Percentiles rank a stretch among this genome's conserved stretches.
These are phyloP conservation scores for Danio tinwini DNA, from an alignment of 2,797 vertebrate genomes.

Conservation along the genomic window DNA sequence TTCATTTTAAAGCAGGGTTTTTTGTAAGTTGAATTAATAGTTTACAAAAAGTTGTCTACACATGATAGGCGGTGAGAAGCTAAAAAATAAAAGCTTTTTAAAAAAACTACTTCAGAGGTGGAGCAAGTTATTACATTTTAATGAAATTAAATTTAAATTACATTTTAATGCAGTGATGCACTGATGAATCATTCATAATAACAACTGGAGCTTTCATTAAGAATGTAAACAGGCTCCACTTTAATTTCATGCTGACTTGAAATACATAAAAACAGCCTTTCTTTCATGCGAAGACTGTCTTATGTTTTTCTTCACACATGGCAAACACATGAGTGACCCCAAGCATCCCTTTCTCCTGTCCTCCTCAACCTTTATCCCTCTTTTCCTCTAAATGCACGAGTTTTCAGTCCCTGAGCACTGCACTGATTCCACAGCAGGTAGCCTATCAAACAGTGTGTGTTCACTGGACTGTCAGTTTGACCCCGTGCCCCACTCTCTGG, in stretches of 20 bases:
- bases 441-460: constrained; percentile 50
- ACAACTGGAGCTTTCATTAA: neutral
- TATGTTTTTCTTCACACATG: constrained; percentile 61
- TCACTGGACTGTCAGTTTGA: constrained; percentile 45
- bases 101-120: neutral
- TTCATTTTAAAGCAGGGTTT: neutral
- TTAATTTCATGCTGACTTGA: neutral
- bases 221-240: neutral
- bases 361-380: constrained; percentile 30
- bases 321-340: constrained; percentile 67
- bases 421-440: constrained; percentile 50
- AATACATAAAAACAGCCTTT: constrained; percentile 25
- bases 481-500: constrained; percentile 37
- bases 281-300: neutral
- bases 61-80: too few relatives aligned
- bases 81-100: neutral
- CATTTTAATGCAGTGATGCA: neutral
- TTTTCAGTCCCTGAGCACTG: constrained; percentile 50
- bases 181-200: neutral
- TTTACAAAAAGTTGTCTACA: neutral
- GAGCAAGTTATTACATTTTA: neutral
- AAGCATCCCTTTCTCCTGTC: constrained; percentile 48
- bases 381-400: constrained; percentile 60
- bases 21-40: neutral
- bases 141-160: too few relatives aligned